These are phyloP conservation scores for Clitarchus hookeri DNA, from an alignment of 2,888 invertebrate genomes.

Conservation along the genomic window DNA sequence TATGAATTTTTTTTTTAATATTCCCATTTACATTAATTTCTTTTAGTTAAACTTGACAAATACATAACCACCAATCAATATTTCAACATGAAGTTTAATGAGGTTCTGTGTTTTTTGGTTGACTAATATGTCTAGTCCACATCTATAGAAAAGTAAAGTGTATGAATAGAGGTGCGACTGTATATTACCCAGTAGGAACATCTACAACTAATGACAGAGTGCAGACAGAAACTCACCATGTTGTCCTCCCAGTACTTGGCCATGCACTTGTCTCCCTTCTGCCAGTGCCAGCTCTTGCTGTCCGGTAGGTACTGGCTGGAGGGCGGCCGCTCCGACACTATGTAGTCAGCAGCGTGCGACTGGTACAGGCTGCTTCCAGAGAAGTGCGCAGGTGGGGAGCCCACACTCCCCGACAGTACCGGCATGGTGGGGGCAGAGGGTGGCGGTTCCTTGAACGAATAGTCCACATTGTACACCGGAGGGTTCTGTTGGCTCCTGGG, in stretches of 20 bases:
- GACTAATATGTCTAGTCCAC: no score
- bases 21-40: no score
- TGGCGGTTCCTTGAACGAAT: slow-evolving; percentile 34
- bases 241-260: slow-evolving; percentile 95
- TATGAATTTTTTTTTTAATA: no score
- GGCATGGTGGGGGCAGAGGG: slow-evolving; percentile 1
- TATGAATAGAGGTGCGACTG: no score
- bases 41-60: no score
- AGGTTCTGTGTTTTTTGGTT: no score
- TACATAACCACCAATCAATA: no score
- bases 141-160: no score
- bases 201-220: no score
- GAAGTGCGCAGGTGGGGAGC: not conserved
- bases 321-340: slow-evolving; percentile 30
- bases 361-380: slow-evolving; percentile 26
- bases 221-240: slow-evolving; percentile 63
- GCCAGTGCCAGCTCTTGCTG: slow-evolving; percentile 62
- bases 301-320: slow-evolving; percentile 38
- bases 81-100: no score
- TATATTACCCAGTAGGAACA: no score
- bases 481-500: slow-evolving; percentile 21
- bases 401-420: not conserved
- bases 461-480: slow-evolving; percentile 32
- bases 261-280: slow-evolving; percentile 79
- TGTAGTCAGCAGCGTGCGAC: slow-evolving; percentile 24